Evolutionary conservation across 2,113 vertebrate species (phyloP).

Genomic region (Barbus barbus): DNA sequence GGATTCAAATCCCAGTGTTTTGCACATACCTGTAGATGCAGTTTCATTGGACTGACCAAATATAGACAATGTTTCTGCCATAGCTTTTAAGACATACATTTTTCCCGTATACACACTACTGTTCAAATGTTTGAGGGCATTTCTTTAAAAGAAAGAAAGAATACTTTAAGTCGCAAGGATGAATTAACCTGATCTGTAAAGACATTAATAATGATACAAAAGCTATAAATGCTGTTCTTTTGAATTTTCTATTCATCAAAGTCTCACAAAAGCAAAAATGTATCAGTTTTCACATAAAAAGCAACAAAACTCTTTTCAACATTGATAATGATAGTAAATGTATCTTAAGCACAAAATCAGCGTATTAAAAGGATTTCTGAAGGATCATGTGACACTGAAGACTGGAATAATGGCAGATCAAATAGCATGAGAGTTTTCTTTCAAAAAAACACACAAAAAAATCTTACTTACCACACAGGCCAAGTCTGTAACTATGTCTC

Average conservation of each 20-base stretch:
- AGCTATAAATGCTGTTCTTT: background rate
- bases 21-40: background rate
- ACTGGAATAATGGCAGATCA: background rate
- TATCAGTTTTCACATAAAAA: no score
- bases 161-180: no score
- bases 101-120: no score
- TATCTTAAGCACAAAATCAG: background rate
- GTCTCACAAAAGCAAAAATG: no score
- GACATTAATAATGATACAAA: no score
- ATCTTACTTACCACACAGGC: no score
- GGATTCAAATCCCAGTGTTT: background rate
- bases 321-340: background rate
- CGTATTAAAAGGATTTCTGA: background rate
- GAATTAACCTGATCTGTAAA: no score
- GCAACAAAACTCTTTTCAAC: background rate
- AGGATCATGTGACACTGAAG: background rate
- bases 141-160: no score
- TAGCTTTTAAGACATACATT: background rate
- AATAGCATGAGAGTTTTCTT: no score
- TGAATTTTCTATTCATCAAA: background rate
- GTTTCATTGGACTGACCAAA: background rate
- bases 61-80: background rate
- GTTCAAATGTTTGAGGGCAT: no score
- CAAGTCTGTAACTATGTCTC: no score
- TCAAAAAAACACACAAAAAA: no score